Base-by-base conservation (phyloP, 2,888 invertebrate species). In the Opisthograptis luteolata region DNA sequence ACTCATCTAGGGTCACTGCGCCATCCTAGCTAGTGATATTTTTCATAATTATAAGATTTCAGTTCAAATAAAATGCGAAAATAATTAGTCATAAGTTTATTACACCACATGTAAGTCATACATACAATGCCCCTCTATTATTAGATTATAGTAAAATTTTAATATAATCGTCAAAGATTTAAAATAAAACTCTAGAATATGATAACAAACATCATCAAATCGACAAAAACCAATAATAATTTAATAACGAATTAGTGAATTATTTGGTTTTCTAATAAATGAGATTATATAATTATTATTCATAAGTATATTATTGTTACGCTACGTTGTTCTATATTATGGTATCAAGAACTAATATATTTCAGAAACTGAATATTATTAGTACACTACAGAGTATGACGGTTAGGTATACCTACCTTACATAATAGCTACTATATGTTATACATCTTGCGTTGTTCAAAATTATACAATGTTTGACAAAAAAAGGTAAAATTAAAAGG, bases 321-420 rank as follows among this genome's bases (percentile, higher is more conserved):
- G 17, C 49, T 62, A 56, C 25, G 31, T 53, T 49, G 44, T 28
- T 42, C 48, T 34, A 47, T 58, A 55, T 44, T 20, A 20, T 5
- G 20, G 60, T 73, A 68, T 72, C 57, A 70, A 70, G 69, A 70
- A 69, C 54, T 64, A 62, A 35, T 39, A 50, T 25, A 25, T 19
- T 14, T 20, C 8, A 7, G 10, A 10, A 30, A 19, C 49, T 31
- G 32, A 56, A 34, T 52, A 9, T n/a, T 9, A 53, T 50, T 50
- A 52, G 40, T 55, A 44, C 28, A 53, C 56, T 52, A 59, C 41
- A 46, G 42, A 64, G 53, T 65, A 58, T 56, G 49, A 58, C 34
- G 46, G 52, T 49, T 45, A 48, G 39, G 41, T 58, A 6, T 8
- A 9, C 9, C 10, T 55, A n/a, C n/a, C n/a, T n/a, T n/a, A n/a